Percentiles rank a stretch among this genome's conserved stretches.
Conservation (phyloP, 2,888 invertebrate species). For the Galerucella calmariensis region DNA sequence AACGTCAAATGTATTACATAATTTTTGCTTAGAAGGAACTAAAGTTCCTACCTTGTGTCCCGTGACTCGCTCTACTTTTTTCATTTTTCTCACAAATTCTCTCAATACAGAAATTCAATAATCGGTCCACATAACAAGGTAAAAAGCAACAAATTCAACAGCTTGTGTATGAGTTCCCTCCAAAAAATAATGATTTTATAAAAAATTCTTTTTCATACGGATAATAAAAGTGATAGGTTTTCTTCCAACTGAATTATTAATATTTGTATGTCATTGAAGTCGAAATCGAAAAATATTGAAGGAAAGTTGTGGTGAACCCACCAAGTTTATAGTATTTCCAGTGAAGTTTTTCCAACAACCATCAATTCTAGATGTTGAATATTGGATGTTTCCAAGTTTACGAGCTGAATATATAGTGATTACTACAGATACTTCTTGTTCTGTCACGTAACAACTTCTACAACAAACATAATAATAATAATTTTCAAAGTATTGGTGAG, state of each 20-base stretch:
- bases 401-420: conserved; percentile 4
- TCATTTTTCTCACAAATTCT: no score
- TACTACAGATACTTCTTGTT: not conserved
- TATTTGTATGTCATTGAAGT: not conserved
- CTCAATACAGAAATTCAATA: no score
- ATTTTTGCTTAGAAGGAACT: no score
- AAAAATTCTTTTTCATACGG: not conserved
- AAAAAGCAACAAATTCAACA: no score
- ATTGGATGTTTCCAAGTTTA: conserved; percentile 4
- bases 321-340: not conserved
- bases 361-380: conserved; percentile 7
- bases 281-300: not conserved
- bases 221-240: not conserved
- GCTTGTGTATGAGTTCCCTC: no score
- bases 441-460: not conserved
- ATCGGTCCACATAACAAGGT: no score
- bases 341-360: conserved; percentile 4
- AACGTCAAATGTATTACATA: no score
- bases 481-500: not conserved
- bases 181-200: not conserved
- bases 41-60: no score
- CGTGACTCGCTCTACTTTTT: no score
- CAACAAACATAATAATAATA: conserved; percentile 5
- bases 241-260: not conserved
- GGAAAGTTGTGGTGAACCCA: not conserved